Conservation (phyloP, 2,797 vertebrate genomes). For the Cossypha heuglini region DNA sequence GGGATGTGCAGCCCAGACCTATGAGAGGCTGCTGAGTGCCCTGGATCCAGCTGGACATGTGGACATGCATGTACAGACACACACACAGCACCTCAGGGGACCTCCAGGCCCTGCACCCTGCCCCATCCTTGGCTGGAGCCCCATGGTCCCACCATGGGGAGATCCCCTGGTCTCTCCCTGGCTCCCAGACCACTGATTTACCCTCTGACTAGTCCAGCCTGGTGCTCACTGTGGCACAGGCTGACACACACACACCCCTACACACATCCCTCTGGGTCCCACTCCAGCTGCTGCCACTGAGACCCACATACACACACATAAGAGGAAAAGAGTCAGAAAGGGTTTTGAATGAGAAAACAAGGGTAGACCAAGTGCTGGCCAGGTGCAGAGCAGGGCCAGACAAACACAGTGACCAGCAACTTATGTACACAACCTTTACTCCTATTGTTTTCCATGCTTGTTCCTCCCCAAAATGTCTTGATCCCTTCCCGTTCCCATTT, state of each 20-base stretch:
- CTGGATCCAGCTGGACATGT: background rate
- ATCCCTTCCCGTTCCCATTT: background rate
- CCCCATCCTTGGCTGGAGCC: background rate
- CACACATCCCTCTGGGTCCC: rapidly evolving
- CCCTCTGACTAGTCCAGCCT: background rate
- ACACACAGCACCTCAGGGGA: rapidly evolving
- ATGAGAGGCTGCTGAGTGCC: background rate
- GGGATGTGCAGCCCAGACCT: background rate
- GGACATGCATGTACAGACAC: rapidly evolving
- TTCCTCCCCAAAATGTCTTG: background rate
- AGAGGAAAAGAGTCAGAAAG: background rate
- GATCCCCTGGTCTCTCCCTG: background rate
- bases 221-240: background rate
- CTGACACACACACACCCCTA: background rate
- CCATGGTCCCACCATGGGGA: background rate
- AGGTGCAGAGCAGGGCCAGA: background rate
- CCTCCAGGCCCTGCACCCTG: background rate
- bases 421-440: background rate
- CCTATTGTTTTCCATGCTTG: background rate
- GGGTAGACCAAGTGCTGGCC: rapidly evolving
- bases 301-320: rapidly evolving
- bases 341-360: background rate
- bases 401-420: rapidly evolving
- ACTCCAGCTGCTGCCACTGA: background rate
- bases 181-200: background rate